Evolutionary conservation across 1,140 invertebrate species (phyloP), one percentile per base, ranked within the genome.

Genomic region (Yoshiicerus persimilis): DNA sequence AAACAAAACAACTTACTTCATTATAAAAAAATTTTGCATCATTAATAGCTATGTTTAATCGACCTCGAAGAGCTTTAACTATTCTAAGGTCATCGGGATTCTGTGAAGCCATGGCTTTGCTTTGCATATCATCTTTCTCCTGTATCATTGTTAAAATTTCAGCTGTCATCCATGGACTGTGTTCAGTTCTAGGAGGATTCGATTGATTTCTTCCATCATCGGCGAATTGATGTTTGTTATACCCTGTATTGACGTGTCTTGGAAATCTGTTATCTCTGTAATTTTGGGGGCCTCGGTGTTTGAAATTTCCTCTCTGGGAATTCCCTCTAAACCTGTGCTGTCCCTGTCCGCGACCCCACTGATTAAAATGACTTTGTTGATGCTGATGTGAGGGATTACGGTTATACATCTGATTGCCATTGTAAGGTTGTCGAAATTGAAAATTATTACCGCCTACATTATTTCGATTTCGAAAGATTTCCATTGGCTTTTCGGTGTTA

Each of bases 111-210:
- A 64, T 16, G 13, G 66, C 64, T n/a, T 77, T 38, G 20, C n/a
- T 38, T 77, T 87, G 64, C 27, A 41, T 16, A 30, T 39, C 27
- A 27, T 87, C 70, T 23, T 70, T 75, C 23, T 87, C 86, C 8
- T 38, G 8, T 0, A 87, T 87, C 32, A 70, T 70, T 1, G 47
- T 39, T 16, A 87, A 39, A 30, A 87, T 38, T 47, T 87, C 86
- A 5, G 27, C 16, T 23, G 64, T 87, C 64, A 87, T 87, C 86
- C 86, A 87, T 4, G 86, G 66, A 4, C 36, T 87, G 5, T 87
- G 86, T n/a, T 36, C 16, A 25, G 75, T 80, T 38, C 75, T 80
- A 4, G 20, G 20, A n/a, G 11, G 0, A n/a, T 36, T 32, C 8
- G 32, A 11, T 36, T 38, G 9, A 36, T 80, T 70, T 34, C 9